Conservation (phyloP, 2,888 invertebrate genomes). For the Cyclophora albipunctata region DNA sequence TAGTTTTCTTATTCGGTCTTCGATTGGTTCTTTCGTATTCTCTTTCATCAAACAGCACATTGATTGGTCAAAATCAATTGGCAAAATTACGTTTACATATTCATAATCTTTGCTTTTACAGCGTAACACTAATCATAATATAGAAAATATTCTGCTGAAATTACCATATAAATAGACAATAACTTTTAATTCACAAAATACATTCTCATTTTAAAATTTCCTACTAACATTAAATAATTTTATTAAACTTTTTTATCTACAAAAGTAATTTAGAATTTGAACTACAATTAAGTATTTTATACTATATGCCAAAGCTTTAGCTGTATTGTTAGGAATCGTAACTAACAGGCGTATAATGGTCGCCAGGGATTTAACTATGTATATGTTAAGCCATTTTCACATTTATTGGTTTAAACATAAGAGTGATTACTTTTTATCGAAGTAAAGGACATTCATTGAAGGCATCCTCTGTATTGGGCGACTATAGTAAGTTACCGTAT, state of each 20-base stretch:
- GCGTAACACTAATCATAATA: conserved; percentile 58
- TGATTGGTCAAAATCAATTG: conserved; percentile 22
- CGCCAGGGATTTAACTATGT: not conserved
- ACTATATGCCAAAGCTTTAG: conserved; percentile 4
- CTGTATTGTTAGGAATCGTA: not conserved
- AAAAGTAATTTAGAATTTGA: conserved; percentile 11
- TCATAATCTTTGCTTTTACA: conserved; percentile 53
- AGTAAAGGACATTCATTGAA: no score
- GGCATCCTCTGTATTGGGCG: no score
- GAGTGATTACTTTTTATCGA: no score
- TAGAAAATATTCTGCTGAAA: conserved; percentile 65
- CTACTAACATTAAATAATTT: conserved; percentile 38
- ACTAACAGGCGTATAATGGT: not conserved
- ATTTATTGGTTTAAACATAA: no score
- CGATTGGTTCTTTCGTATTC: no score
- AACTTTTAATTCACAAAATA: conserved; percentile 52
- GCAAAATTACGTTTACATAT: conserved; percentile 55
- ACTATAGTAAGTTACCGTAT: no score
- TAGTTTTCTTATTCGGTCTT: no score
- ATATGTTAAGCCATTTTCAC: not conserved
- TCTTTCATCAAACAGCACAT: conserved; percentile 13
- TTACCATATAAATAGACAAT: conserved; percentile 48
- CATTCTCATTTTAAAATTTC: conserved; percentile 41
- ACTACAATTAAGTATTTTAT: not conserved
- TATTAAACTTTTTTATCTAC: conserved; percentile 13